Conservation (phyloP, 2,888 invertebrate species). For the Tachina lurida region DNA sequence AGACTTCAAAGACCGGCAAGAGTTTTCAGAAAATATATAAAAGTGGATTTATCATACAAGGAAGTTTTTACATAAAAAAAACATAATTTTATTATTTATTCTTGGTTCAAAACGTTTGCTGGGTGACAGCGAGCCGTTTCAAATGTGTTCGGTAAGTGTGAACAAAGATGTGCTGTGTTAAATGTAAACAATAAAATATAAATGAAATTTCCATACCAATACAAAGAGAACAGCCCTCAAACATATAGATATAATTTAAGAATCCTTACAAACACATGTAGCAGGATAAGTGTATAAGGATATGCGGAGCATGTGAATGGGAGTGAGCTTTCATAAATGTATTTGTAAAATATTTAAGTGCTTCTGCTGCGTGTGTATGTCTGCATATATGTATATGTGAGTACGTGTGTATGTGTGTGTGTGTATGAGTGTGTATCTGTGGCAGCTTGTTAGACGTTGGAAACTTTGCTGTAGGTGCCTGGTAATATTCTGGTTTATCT, state of each 20-base stretch:
- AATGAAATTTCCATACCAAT: neutral
- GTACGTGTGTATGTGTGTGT: too few species aligned
- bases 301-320: too few species aligned
- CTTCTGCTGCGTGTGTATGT: neutral
- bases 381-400: too few species aligned
- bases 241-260: conserved; percentile 17
- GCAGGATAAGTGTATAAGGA: neutral
- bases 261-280: neutral
- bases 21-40: too few species aligned
- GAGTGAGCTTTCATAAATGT: conserved; percentile 10
- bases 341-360: conserved; percentile 24
- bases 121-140: neutral
- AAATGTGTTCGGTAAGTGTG: neutral
- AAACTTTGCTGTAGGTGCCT: neutral
- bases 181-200: conserved; percentile 19
- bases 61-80: too few species aligned
- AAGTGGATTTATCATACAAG: too few species aligned
- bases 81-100: neutral
- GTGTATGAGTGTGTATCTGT: neutral
- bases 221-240: neutral
- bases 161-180: neutral
- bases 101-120: neutral
- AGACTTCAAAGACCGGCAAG: too few species aligned
- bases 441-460: neutral
- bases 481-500: neutral